Conservation (phyloP, 1,140 invertebrate genomes). For the Lordiphosa stackelbergi region DNA sequence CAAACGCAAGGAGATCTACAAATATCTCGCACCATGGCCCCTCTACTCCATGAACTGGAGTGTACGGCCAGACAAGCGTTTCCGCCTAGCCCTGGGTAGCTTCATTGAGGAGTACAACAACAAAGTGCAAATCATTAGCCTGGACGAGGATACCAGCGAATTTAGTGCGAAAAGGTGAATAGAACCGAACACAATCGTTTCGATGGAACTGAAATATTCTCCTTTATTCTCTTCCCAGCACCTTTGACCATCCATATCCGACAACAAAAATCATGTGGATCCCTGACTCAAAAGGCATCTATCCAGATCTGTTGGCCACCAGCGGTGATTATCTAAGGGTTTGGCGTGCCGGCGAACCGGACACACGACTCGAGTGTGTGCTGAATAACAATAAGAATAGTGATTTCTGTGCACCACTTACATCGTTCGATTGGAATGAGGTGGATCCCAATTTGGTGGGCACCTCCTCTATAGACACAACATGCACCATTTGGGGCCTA, state of each 20-base stretch:
- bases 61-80: conserved; percentile 96
- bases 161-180: conserved; percentile 87
- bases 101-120: conserved; percentile 99
- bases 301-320: conserved; percentile 92
- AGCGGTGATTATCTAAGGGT: conserved; percentile 96
- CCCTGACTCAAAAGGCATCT: conserved; percentile 97
- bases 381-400: conserved; percentile 99
- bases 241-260: conserved; percentile 99
- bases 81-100: conserved; percentile 96
- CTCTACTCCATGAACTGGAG: conserved; percentile 99
- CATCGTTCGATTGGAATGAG: conserved; percentile 99
- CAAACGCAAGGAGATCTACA: conserved; percentile 85
- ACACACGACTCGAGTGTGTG: conserved; percentile 96
- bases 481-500: conserved; percentile 99
- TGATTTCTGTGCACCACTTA: conserved; percentile 99
- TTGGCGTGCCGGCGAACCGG: conserved; percentile 95
- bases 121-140: conserved; percentile 97
- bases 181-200: not conserved
- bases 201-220: no score
- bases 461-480: conserved; percentile 99
- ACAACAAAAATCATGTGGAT: conserved; percentile 99
- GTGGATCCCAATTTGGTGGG: conserved; percentile 98
- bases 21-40: conserved; percentile 98
- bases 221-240: conserved; percentile 79
- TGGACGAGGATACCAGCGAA: conserved; percentile 99